Conservation (phyloP, 2,797 vertebrate genomes). For the Mastacembelus armatus region DNA sequence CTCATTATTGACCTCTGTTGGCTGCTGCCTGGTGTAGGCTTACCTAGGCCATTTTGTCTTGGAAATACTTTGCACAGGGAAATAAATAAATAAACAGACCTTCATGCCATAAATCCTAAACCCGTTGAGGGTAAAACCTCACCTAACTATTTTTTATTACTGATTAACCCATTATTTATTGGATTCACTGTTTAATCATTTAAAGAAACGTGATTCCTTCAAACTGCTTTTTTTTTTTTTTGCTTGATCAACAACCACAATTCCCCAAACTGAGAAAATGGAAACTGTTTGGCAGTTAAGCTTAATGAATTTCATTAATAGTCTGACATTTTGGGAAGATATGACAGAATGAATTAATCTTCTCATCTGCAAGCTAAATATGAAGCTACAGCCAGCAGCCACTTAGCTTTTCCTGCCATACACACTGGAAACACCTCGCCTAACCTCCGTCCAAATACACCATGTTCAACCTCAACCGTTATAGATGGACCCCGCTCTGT, state of each 20-base stretch:
- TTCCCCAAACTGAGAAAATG: not conserved
- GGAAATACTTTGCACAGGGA: not conserved
- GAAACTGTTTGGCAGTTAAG: not conserved
- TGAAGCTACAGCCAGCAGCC: not conserved
- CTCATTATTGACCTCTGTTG: slow-evolving; percentile 14
- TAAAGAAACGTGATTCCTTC: not conserved
- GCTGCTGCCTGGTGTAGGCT: too few species aligned
- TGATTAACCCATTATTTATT: too few species aligned
- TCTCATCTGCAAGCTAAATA: not conserved
- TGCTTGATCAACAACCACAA: not conserved
- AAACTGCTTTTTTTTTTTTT: not conserved
- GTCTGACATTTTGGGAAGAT: not conserved
- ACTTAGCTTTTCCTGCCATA: not conserved
- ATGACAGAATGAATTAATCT: too few species aligned
- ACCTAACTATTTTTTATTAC: too few species aligned
- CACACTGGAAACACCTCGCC: not conserved
- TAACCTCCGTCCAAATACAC: not conserved
- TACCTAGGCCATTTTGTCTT: not conserved
- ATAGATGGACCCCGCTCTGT: slow-evolving; percentile 5
- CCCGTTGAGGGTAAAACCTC: too few species aligned
- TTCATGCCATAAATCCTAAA: not conserved
- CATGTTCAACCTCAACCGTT: slow-evolving; percentile 17
- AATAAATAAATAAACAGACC: not conserved
- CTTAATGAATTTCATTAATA: not conserved
- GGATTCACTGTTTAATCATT: too few species aligned